A percentile compares a stretch with the other conserved stretches of the same genome.
phyloP scores from a whole-genome alignment of 2,888 invertebrate species.

The Apamea epomidion region DNA sequence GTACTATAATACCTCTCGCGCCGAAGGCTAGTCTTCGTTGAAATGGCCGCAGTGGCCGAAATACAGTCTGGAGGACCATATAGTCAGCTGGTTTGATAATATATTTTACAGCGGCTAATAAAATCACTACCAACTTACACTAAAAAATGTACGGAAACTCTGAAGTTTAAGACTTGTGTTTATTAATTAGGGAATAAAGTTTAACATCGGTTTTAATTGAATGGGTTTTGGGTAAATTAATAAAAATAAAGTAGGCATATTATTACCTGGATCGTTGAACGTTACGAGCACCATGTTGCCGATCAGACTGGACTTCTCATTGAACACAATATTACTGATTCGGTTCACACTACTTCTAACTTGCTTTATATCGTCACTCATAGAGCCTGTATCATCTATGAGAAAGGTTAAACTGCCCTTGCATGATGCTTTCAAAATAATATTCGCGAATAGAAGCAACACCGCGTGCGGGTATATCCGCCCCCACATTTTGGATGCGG shows the following conservation, averaged over 20 bases:
- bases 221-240: not conserved
- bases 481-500: slow-evolving; percentile 39
- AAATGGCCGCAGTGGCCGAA: no score
- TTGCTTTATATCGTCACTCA: slow-evolving; percentile 65
- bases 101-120: not conserved
- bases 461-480: slow-evolving; percentile 28
- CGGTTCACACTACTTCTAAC: slow-evolving; percentile 60
- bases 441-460: slow-evolving; percentile 39
- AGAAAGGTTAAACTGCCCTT: slow-evolving; percentile 68
- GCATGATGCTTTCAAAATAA: slow-evolving; percentile 57
- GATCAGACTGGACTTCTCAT: slow-evolving; percentile 66
- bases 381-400: slow-evolving; percentile 71
- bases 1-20: no score
- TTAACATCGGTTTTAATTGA: not conserved
- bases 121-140: not conserved
- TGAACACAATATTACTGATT: slow-evolving; percentile 67
- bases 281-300: slow-evolving; percentile 72
- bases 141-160: not conserved
- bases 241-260: not conserved
- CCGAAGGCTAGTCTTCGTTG: no score
- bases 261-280: slow-evolving; percentile 74
- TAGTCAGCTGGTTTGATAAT: not conserved
- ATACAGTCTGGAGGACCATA: no score
- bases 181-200: not conserved
- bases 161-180: not conserved